Conservation (phyloP, 2,113 vertebrate genomes). For the Orycteropus afer region DNA sequence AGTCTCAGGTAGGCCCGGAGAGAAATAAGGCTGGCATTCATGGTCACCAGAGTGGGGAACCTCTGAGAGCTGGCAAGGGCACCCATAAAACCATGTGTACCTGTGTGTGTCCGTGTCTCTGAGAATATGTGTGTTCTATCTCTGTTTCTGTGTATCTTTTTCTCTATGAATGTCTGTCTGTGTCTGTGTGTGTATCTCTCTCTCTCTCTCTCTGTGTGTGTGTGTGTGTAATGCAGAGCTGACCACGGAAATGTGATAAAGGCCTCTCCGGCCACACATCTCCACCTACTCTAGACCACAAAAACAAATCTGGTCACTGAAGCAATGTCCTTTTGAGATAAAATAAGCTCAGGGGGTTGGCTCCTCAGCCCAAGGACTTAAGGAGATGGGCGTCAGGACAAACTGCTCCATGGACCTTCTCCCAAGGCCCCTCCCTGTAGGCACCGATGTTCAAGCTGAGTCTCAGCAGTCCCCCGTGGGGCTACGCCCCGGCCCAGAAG, state of each 20-base stretch:
- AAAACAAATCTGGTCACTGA: background rate
- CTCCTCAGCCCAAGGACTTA: background rate
- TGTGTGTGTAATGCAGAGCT: background rate
- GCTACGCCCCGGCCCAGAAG: background rate
- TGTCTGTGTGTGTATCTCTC: too few relatives aligned
- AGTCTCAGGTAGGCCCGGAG: background rate
- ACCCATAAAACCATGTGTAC: background rate
- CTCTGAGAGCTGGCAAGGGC: background rate
- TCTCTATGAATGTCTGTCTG: too few relatives aligned
- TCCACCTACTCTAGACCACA: background rate
- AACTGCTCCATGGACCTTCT: background rate
- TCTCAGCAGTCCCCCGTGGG: too few relatives aligned
- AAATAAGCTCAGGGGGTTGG: background rate
- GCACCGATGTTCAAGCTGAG: background rate
- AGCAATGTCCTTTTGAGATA: background rate
- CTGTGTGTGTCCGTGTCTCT: accelerated
- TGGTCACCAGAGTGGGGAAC: background rate
- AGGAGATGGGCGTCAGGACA: background rate
- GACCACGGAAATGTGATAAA: background rate
- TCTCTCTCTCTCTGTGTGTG: accelerated
- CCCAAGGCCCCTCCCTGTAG: background rate
- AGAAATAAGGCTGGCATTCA: background rate
- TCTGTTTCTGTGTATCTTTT: too few relatives aligned
- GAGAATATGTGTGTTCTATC: too few relatives aligned
- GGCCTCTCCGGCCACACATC: background rate